Conservation (phyloP, 2,113 vertebrate species). For the Falco punctatus region DNA sequence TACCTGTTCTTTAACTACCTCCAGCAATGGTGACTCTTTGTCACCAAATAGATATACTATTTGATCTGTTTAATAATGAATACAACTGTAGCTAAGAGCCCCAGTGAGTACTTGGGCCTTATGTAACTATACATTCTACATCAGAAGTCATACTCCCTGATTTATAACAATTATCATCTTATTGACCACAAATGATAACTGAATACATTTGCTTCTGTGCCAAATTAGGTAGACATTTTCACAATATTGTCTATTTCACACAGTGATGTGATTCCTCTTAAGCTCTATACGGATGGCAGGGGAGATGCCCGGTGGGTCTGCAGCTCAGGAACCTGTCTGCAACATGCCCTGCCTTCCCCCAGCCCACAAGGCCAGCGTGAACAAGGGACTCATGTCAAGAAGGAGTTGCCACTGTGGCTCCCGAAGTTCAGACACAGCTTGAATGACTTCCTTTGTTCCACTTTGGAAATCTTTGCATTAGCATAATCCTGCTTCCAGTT, state of each 20-base stretch:
- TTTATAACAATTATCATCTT: background rate
- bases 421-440: background rate
- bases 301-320: background rate
- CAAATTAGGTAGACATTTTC: background rate
- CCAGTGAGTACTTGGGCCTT: background rate
- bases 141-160: background rate
- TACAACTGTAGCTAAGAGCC: background rate
- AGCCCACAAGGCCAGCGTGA: background rate
- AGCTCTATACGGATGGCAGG: background rate
- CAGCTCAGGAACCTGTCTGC: background rate
- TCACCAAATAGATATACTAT: background rate
- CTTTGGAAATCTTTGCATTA: background rate
- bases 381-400: background rate
- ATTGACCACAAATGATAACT: background rate
- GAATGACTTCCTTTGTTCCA: background rate
- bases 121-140: background rate
- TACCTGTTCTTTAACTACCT: too few relatives aligned
- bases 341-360: accelerated
- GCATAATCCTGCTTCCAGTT: background rate
- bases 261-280: background rate
- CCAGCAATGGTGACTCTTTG: too few relatives aligned
- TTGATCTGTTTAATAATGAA: background rate
- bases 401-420: background rate
- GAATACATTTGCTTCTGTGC: background rate
- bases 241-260: background rate